These are phyloP conservation scores for Wiebesia pumilae DNA, from an alignment of 1,140 invertebrate genomes.

Conservation along the genomic window DNA sequence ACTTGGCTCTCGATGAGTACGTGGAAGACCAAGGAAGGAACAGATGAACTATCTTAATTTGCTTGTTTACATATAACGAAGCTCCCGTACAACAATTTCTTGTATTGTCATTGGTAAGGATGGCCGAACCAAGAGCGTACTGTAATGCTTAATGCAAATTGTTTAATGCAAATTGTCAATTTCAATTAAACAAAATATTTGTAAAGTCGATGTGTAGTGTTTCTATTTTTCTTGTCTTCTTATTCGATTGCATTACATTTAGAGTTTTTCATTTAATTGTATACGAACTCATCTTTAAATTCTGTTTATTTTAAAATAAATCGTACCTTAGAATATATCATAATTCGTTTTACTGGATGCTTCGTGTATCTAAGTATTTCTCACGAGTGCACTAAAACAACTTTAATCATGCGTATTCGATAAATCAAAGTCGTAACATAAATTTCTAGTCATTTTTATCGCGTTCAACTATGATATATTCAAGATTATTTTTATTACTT, in stretches of 20 bases:
- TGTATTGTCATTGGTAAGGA: constrained; percentile 43
- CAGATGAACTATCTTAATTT: constrained; percentile 50
- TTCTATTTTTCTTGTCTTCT: not conserved
- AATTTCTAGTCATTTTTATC: not conserved
- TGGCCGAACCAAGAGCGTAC: not conserved
- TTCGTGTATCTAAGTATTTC: not conserved
- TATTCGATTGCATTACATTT: constrained; percentile 12
- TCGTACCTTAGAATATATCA: not conserved
- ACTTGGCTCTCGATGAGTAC: not conserved
- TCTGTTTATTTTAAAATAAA: not conserved
- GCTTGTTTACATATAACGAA: constrained; percentile 55
- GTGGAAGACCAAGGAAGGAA: not conserved
- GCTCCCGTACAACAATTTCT: constrained; percentile 35
- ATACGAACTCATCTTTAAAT: not conserved
- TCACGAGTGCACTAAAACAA: not conserved
- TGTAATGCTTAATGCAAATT: too few species aligned
- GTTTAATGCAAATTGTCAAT: constrained; percentile 46
- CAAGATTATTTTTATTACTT: not conserved
- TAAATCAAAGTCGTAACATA: not conserved
- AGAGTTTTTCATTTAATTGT: constrained; percentile 28
- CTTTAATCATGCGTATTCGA: not conserved
- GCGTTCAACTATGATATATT: not conserved
- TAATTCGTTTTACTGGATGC: not conserved
- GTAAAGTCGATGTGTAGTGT: not conserved
- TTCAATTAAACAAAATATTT: constrained; percentile 41